Base-by-base conservation (phyloP, 2,797 vertebrate genomes). In the Gila robusta region DNA sequence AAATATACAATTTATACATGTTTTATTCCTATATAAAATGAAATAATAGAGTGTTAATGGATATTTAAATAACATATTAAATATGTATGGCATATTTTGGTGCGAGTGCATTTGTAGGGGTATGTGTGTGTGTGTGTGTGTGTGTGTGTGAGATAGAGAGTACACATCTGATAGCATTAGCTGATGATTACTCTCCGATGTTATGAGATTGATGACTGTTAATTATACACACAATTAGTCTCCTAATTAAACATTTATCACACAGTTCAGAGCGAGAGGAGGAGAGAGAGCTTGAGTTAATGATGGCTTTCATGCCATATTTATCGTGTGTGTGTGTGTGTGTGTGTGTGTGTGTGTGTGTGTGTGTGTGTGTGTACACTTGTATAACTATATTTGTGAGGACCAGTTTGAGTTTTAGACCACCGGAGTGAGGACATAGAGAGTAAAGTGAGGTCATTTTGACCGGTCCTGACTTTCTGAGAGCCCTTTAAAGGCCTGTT, bases 151-250 rank as follows among this genome's bases (percentile, higher is more conserved):
- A 66, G 80, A 28, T 69, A 17, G 19, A 4, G 41, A 11, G 70
- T 54, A 54, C 35, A 59, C 64, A 86, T 86, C 87, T 86, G 87
- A 88, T 88, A 81, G 59, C 54, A 82, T 81, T 86, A 77, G 81
- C 32, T 72, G 77, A 83, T 86, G 87, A 88, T 86, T 83, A 88
- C 66, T 76, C 84, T 88, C 81, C 85, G 56, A 62, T 89, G 83
- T 87, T 85, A 82, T 86, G 88, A 88, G 88, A 90, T 90, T 90
- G 85, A 90, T 90, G 88, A 88, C 71, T 86, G 85, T 89, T 90
- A 89, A 90, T 90, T 89, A 89, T 84, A 81, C 85, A 87, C 66
- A 71, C 87, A 84, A 90, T 90, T 90, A 90, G 41, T 81, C 81
- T 81, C 62, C 85, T 86, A 88, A 90, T 90, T 88, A 89, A 90